phyloP scores from a whole-genome alignment of 2,888 invertebrate genomes.

The Nephrotoma flavescens region DNA sequence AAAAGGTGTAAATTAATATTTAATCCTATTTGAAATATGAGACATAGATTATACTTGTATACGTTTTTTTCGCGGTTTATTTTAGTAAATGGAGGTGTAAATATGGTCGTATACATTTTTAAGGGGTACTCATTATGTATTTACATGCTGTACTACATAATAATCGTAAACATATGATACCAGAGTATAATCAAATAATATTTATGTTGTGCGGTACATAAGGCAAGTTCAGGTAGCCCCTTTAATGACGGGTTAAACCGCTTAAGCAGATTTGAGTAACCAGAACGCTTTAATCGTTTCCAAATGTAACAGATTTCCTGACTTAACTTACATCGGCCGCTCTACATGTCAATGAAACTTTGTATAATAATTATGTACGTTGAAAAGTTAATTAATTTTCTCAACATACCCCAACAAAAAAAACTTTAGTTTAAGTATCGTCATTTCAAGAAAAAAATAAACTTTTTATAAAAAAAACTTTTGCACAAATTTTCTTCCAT shows the following conservation, averaged over 20 bases:
- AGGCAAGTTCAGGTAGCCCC: background rate
- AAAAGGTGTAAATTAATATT: background rate
- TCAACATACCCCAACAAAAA: background rate
- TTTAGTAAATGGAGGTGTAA: background rate
- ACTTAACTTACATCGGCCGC: background rate
- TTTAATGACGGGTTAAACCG: too few relatives aligned
- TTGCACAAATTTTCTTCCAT: background rate
- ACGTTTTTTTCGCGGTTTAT: background rate
- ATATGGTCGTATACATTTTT: background rate
- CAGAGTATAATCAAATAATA: background rate
- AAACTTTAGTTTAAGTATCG: background rate
- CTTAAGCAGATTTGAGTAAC: too few relatives aligned
- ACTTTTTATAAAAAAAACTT: background rate
- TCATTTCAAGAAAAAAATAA: background rate
- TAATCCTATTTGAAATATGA: background rate
- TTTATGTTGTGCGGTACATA: background rate
- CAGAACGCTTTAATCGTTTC: too few relatives aligned
- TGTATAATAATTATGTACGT: background rate
- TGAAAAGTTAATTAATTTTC: background rate
- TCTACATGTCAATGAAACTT: background rate
- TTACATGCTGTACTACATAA: background rate
- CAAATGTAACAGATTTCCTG: too few relatives aligned
- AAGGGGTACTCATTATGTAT: background rate
- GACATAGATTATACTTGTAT: background rate
- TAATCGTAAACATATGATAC: background rate